Evolutionary conservation across 2,888 invertebrate genomes (phyloP), one percentile per base, ranked within the genome.

Genomic region (Enchytraeus crypticus): DNA sequence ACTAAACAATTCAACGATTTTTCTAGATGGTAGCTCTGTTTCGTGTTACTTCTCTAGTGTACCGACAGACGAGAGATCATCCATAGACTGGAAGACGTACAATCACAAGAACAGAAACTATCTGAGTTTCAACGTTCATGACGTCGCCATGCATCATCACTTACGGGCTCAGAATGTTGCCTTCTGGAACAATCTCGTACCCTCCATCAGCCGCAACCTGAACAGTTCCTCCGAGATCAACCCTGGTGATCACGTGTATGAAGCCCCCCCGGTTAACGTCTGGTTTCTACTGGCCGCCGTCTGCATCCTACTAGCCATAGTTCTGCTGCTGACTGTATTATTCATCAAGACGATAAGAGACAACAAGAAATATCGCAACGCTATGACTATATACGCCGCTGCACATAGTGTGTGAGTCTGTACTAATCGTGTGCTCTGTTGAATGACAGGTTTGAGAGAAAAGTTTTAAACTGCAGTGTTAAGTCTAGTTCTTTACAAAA

Each of bases 221-320:
- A 38, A 18, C 38, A 11, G 38, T 38, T 18, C 18, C 11, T 18
- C 11, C 38, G 11, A 38, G 11, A 8, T 18, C 38, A 18, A 38
- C 38, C 38, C 38, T 8, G 38, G 38, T 8, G 38, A 38, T 8
- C 11, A 18, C 8, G 8, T 58, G 38, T 32, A 57, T 34, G 46
- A 33, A 14, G 58, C 46, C 27, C 45, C 8, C 26, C 93, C 93
- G 93, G 91, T 92, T 43, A 85, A 92, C 68, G 92, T 92, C 1
- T 85, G 93, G 57, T 84, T 92, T 61, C 88, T 90, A 23, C 83
- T 92, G 64, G 88, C 91, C 60, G 87, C 88, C 43, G 84, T 89
- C 33, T 88, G 89, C 67, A 89, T 93, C 86, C 81, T 88, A 26
- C 84, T 88, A 71, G 89, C 93, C 77, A 85, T 87, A 59, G 86